Conservation (phyloP, 2,888 invertebrate genomes). For the Tenodera sinensis region DNA sequence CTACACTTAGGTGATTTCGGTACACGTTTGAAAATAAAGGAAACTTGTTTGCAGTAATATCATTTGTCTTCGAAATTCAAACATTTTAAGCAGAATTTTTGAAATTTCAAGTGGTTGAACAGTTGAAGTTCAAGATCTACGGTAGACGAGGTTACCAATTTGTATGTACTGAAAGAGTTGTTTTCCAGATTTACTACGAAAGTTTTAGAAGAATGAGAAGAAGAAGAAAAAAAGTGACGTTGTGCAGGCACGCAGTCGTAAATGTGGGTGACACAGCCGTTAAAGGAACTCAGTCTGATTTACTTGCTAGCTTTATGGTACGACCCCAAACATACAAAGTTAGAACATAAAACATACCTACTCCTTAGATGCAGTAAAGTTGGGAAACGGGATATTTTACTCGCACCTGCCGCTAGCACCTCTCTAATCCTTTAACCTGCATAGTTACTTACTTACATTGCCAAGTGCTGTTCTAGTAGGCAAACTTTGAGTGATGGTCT, state of each 20-base stretch:
- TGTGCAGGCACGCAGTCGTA: neutral
- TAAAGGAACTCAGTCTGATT: neutral
- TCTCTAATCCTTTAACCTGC: neutral
- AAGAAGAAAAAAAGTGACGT: neutral
- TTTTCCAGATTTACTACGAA: neutral
- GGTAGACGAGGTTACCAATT: too few species aligned
- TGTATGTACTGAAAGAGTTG: neutral
- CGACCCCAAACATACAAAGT: neutral
- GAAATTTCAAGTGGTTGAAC: too few species aligned
- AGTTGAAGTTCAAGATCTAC: too few species aligned
- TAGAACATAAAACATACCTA: neutral
- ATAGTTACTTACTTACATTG: neutral
- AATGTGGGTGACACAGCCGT: neutral
- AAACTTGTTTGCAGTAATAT: too few species aligned
- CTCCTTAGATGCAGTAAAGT: neutral
- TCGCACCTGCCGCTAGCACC: neutral
- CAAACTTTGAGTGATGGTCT: too few species aligned
- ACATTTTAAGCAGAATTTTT: too few species aligned
- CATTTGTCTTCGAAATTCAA: too few species aligned
- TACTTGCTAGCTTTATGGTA: neutral
- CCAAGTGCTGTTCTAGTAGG: too few species aligned
- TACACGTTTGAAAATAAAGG: too few species aligned
- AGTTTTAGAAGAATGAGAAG: neutral
- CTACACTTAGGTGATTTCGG: too few species aligned
- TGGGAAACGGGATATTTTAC: neutral